Conservation (phyloP, 2,797 vertebrate genomes). For the Anguilla pacifica region DNA sequence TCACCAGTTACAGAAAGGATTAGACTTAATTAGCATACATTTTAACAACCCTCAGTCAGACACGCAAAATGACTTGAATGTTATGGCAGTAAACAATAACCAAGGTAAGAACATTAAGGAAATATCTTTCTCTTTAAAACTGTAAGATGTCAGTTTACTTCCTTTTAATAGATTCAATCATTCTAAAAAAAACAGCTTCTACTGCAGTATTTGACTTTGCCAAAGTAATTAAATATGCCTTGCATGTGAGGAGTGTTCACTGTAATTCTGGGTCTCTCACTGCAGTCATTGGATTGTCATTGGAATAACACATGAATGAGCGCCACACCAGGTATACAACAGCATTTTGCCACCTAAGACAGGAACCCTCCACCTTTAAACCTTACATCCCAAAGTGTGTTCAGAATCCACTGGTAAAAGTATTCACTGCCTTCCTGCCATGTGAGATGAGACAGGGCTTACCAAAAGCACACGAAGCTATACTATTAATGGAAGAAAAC, state of each 20-base stretch:
- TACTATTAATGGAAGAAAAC: background rate
- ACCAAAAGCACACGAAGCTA: background rate
- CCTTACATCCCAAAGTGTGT: background rate
- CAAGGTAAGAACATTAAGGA: background rate
- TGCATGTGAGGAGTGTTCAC: background rate
- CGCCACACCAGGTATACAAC: background rate
- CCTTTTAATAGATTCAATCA: background rate
- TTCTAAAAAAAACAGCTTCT: background rate
- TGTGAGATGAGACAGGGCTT: background rate
- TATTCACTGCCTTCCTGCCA: background rate
- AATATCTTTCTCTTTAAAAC: background rate
- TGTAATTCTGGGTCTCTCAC: background rate
- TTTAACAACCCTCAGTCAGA: slow-evolving; percentile 26
- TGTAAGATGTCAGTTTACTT: background rate
- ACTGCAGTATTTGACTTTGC: background rate
- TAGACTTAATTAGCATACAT: slow-evolving; percentile 43
- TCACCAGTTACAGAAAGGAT: slow-evolving; percentile 45
- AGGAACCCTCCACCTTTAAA: background rate
- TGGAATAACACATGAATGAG: background rate
- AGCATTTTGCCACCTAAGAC: background rate
- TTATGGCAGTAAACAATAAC: slow-evolving; percentile 12
- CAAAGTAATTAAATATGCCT: background rate
- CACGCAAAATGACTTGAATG: slow-evolving; percentile 23
- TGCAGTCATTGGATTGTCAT: background rate
- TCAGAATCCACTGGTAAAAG: background rate